Conservation (phyloP, 1,140 invertebrate genomes). For the Rhagoletis pomonella region DNA sequence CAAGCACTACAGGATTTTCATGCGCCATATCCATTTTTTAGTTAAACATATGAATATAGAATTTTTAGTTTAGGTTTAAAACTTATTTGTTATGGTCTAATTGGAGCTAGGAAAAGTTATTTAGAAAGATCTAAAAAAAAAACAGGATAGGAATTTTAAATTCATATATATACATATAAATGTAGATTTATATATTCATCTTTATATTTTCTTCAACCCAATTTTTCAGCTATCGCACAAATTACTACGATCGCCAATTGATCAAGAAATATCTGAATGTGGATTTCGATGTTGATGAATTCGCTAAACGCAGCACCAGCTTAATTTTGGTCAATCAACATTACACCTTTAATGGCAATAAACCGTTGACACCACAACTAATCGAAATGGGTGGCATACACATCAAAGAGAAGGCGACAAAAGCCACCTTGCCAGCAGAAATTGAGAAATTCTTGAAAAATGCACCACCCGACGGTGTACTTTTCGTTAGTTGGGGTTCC, state of each 20-base stretch:
- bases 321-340: slow-evolving; percentile 80
- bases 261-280: slow-evolving; percentile 62
- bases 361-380: slow-evolving; percentile 77
- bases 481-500: slow-evolving; percentile 77
- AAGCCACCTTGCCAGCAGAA: slow-evolving; percentile 64
- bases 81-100: no score
- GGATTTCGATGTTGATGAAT: slow-evolving; percentile 71
- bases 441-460: slow-evolving; percentile 72
- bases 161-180: no score
- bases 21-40: no score
- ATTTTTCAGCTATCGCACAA: slow-evolving; percentile 60
- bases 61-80: no score
- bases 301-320: slow-evolving; percentile 77
- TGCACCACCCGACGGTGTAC: slow-evolving; percentile 71
- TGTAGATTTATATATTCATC: no score
- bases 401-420: slow-evolving; percentile 74
- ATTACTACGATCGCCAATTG: slow-evolving; percentile 62
- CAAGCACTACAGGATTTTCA: no score
- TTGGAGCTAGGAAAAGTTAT: no score
- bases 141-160: no score
- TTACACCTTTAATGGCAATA: slow-evolving; percentile 77
- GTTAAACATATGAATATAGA: no score
- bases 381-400: slow-evolving; percentile 82
- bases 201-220: no score
- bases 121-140: no score